A percentile compares a stretch with the other conserved stretches of the same genome.
Conservation (phyloP, 2,797 vertebrate genomes). For the Gymnoscopelus microlampas region DNA sequence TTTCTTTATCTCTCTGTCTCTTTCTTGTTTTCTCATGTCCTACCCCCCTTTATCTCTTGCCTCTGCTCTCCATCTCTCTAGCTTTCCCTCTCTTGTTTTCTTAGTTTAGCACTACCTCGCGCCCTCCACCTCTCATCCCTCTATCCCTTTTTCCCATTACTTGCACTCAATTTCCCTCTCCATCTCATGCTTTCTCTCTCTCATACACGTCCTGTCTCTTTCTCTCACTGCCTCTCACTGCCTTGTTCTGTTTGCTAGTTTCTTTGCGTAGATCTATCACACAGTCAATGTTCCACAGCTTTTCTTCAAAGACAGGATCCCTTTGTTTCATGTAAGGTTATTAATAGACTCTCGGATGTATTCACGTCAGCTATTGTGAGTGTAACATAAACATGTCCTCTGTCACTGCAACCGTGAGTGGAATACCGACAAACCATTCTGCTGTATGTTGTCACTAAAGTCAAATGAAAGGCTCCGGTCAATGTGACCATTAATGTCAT, state of each 20-base stretch:
- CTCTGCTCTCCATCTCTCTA: too few relatives aligned
- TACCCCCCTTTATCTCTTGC: background rate
- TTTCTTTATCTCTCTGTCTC: conserved; percentile 5
- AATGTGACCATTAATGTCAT: conserved; percentile 8
- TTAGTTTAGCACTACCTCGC: too few relatives aligned
- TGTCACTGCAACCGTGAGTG: conserved; percentile 6
- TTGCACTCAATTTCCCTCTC: too few relatives aligned
- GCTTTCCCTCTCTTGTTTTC: too few relatives aligned
- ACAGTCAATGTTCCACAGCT: conserved; percentile 41
- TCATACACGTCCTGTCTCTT: background rate
- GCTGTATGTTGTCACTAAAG: conserved; percentile 42
- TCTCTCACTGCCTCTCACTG: background rate
- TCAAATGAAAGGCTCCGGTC: conserved; percentile 53
- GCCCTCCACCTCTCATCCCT: too few relatives aligned
- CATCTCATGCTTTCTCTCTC: too few relatives aligned
- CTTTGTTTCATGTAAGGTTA: conserved; percentile 64
- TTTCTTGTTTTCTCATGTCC: background rate
- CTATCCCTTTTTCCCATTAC: too few relatives aligned
- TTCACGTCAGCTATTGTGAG: conserved; percentile 30
- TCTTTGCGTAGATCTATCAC: conserved; percentile 34
- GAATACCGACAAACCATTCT: conserved; percentile 22
- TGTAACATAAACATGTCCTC: conserved; percentile 46
- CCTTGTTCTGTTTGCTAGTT: background rate
- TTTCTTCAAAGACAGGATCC: conserved; percentile 66
- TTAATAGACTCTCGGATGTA: conserved; percentile 49